Evolutionary conservation across 2,113 vertebrate genomes (phyloP), one percentile per base, ranked within the genome.

Genomic region (Coryphaenoides rupestris): DNA sequence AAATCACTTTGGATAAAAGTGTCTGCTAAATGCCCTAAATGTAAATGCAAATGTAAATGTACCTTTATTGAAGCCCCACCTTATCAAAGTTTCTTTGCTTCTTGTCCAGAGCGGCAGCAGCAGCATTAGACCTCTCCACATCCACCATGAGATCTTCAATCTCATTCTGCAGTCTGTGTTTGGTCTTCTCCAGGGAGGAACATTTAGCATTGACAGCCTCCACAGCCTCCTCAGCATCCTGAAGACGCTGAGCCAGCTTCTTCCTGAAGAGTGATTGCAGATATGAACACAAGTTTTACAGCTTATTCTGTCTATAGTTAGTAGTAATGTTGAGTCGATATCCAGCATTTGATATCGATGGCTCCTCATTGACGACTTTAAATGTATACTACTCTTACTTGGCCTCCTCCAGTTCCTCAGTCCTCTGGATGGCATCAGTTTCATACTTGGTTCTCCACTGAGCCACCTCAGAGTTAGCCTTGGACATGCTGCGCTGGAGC

Each of bases 51-150:
- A n/a, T n/a, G n/a, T n/a, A n/a, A n/a, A n/a, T n/a, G n/a, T 40
- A 12, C 33, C 33, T 40, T 12, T 12, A 40, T 1, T 40, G 21
- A 4, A 1, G 19, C 14, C 19, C 55, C 72, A 92, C 92, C 86
- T 95, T 96, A 74, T 96, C 95, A 0, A 96, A 96, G 80, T 95
- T 96, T 53, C 91, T 93, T 86, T 96, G 94, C 73, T 94, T 96
- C 85, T 96, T 96, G 88, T 96, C 95, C 77, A 96, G 80, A 68
- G 86, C 86, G 0, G 93, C 93, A 0, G 94, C 93, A 49, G 77
- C 85, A 3, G 91, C 90, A 63, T 89, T 90, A 33, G 91, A 91
- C 73, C 91, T 92, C 75, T 91, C 88, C 17, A 96, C 85, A 1
- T 95, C 95, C 21, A 93, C 94, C 93, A 93, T 94, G 16, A 96